Evolutionary conservation across 2,888 invertebrate genomes (phyloP).

Genomic region (Nemurella pictetii): DNA sequence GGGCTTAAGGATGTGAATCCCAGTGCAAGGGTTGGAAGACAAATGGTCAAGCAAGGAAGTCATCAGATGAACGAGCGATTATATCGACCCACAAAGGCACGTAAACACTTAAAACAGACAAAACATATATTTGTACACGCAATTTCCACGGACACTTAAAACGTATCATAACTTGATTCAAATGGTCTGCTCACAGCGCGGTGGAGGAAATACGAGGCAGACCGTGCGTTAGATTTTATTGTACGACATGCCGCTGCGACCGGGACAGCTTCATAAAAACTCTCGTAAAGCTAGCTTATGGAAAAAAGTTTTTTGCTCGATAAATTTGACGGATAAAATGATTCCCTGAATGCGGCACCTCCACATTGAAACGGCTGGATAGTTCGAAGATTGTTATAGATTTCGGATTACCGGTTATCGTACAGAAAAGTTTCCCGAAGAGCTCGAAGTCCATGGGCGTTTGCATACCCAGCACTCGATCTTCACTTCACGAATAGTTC

Average conservation of each 20-base stretch:
- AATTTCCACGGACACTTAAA: neutral
- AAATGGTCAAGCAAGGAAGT: conserved; percentile 9
- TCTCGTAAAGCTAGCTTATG: neutral
- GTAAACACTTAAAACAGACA: neutral
- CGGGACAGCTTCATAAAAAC: neutral
- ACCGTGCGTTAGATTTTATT: neutral
- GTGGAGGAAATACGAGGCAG: neutral
- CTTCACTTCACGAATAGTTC: neutral
- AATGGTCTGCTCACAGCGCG: neutral
- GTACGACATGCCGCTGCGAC: neutral
- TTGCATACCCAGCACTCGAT: neutral
- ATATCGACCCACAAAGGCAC: neutral
- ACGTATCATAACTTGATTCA: conserved; percentile 1
- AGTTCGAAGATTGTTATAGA: neutral
- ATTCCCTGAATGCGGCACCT: neutral
- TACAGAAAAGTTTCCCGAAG: neutral
- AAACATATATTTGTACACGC: neutral
- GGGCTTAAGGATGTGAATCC: neutral
- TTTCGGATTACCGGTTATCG: neutral
- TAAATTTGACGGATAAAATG: neutral
- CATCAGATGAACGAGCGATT: conserved; percentile 1
- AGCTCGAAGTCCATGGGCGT: neutral
- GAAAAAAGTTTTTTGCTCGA: neutral
- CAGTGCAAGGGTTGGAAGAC: neutral
- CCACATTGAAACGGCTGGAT: neutral